These are phyloP conservation scores for Tyrannus savana DNA, from an alignment of 2,113 vertebrate genomes.

Conservation along the genomic window DNA sequence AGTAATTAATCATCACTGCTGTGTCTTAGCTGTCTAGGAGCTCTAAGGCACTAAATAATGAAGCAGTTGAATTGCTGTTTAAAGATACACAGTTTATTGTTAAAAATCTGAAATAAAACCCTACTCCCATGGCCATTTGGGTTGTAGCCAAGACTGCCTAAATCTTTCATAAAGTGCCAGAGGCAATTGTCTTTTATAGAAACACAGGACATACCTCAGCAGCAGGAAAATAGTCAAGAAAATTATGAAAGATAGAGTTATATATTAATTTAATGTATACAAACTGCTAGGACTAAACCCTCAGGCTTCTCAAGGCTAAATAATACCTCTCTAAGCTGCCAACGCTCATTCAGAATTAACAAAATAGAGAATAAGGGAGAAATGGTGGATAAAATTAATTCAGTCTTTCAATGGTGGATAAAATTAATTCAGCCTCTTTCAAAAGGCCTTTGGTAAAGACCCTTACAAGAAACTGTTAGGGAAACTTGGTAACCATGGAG, in stretches of 20 bases:
- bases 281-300: background rate
- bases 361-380: constrained; percentile 40
- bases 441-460: constrained; percentile 53
- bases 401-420: constrained; percentile 43
- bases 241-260: background rate
- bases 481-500: constrained; percentile 54
- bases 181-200: background rate
- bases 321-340: background rate
- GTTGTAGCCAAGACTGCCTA: background rate
- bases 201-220: background rate
- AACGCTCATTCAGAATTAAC: constrained; percentile 4
- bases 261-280: background rate
- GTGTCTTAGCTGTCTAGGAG: background rate
- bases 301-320: background rate
- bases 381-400: constrained; percentile 52
- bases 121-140: background rate
- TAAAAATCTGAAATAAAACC: constrained; percentile 10
- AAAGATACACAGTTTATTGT: background rate
- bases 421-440: constrained; percentile 60
- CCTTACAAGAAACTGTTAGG: background rate
- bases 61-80: background rate
- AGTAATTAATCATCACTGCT: background rate
- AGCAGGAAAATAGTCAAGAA: background rate
- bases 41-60: background rate
- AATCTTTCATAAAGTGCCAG: background rate